A percentile compares a stretch with the other conserved stretches of the same genome.
These are phyloP conservation scores for Scelioninae gen. 1 DNA, from an alignment of 2,888 invertebrate species.

Conservation along the genomic window DNA sequence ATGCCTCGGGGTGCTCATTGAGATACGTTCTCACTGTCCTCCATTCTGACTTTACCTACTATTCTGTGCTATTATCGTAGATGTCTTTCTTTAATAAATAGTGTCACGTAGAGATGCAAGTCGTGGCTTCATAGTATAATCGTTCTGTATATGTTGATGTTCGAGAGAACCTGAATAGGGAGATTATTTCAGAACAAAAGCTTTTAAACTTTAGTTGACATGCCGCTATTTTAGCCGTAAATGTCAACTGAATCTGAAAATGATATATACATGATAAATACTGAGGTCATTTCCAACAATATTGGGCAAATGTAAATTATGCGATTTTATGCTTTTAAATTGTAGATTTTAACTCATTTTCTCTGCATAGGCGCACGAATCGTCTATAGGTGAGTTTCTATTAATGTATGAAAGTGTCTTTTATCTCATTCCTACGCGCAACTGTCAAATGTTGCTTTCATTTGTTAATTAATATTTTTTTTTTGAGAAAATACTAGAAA, in stretches of 20 bases:
- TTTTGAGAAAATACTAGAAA: too few relatives aligned
- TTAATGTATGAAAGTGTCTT: too few relatives aligned
- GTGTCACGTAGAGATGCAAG: not conserved
- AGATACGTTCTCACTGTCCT: conserved; percentile 68
- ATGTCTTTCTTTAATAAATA: conserved; percentile 29
- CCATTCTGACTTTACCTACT: conserved; percentile 26
- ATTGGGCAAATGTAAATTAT: too few relatives aligned
- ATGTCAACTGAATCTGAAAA: not conserved
- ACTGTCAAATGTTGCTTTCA: too few relatives aligned
- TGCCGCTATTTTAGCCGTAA: not conserved
- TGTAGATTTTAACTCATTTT: too few relatives aligned
- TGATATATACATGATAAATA: not conserved
- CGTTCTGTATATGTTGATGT: not conserved
- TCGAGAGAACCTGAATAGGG: conserved; percentile 5
- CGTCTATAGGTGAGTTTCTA: too few relatives aligned
- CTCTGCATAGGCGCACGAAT: too few relatives aligned
- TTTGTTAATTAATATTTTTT: too few relatives aligned
- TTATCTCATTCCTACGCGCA: too few relatives aligned
- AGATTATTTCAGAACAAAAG: not conserved
- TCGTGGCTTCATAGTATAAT: not conserved
- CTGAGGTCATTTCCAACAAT: not conserved
- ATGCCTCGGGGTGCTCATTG: conserved; percentile 65
- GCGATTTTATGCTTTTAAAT: too few relatives aligned
- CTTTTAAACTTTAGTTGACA: not conserved
- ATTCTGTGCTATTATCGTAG: conserved; percentile 48